Evolutionary conservation across 2,797 vertebrate species (phyloP).

Genomic region (Gymnoscopelus braueri): DNA sequence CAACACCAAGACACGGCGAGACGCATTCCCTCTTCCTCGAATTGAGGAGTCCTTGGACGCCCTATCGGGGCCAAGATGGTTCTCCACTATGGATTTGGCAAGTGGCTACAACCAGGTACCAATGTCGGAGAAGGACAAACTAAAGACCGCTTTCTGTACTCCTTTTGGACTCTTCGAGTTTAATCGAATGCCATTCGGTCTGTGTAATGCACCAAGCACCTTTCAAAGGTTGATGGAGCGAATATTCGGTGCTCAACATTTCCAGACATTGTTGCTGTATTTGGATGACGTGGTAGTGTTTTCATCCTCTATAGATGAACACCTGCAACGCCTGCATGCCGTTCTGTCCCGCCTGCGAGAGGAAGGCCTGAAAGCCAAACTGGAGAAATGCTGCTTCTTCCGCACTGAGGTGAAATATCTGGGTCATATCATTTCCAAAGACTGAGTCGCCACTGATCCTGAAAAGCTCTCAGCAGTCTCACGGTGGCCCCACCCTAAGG

Average conservation of each 20-base stretch:
- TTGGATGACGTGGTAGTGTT: not conserved
- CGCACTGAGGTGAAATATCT: not conserved
- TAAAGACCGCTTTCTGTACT: not conserved
- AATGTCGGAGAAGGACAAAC: not conserved
- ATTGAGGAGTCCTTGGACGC: conserved; percentile 5
- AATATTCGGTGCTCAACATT: conserved; percentile 1
- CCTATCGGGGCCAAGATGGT: conserved; percentile 11
- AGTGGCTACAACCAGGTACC: conserved; percentile 35
- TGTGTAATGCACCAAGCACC: too few species aligned
- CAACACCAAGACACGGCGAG: conserved; percentile 11
- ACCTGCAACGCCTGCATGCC: not conserved
- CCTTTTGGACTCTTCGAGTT: too few species aligned
- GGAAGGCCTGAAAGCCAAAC: not conserved
- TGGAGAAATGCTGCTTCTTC: conserved; percentile 2
- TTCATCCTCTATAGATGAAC: not conserved
- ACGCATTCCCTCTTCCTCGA: conserved; percentile 15
- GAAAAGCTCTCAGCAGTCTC: not conserved
- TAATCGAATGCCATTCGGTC: too few species aligned
- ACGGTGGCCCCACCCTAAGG: not conserved
- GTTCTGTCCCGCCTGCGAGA: not conserved
- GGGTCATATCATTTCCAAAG: not conserved
- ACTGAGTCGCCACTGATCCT: not conserved
- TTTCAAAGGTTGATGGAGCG: conserved; percentile 5
- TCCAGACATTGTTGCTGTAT: not conserved
- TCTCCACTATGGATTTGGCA: conserved; percentile 27